These are phyloP conservation scores for Cassiopea andromeda DNA, from an alignment of 30 jellyfish, hydroid and myxozoan species.

Conservation along the genomic window DNA sequence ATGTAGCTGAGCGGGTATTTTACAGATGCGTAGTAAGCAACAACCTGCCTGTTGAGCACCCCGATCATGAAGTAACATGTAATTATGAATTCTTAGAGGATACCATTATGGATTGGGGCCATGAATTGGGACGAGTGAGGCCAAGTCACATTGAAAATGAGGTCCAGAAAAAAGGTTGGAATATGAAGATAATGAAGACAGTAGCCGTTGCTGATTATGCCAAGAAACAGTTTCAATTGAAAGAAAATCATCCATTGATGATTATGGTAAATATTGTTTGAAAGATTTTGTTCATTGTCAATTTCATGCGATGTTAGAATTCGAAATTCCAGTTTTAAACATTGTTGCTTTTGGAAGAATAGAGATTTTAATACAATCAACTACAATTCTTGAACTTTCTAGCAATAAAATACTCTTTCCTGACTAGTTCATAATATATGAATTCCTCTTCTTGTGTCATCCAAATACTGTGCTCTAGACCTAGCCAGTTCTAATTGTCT, in stretches of 20 bases:
- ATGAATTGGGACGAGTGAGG: slow-evolving; percentile 43
- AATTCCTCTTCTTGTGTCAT: no score
- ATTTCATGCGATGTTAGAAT: no score
- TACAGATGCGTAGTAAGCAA: slow-evolving; percentile 92
- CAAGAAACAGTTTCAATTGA: slow-evolving; percentile 80
- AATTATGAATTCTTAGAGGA: slow-evolving; percentile 98
- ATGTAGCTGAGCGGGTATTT: slow-evolving; percentile 96
- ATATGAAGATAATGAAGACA: slow-evolving; percentile 24
- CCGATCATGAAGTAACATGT: slow-evolving; percentile 89
- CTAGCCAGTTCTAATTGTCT: no score
- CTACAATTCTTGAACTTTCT: no score
- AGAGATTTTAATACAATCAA: no score
- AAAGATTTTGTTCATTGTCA: neutral
- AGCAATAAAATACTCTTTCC: no score
- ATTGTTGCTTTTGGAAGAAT: no score
- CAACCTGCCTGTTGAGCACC: slow-evolving; percentile 95
- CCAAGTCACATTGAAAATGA: slow-evolving; percentile 16
- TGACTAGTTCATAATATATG: no score
- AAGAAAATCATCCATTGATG: slow-evolving; percentile 91
- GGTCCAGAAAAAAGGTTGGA: slow-evolving; percentile 19
- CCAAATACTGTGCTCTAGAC: no score
- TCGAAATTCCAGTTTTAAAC: no score
- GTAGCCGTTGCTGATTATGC: slow-evolving; percentile 84
- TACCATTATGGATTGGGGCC: slow-evolving; percentile 94
- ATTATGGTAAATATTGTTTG: slow-evolving; percentile 69